phyloP scores from a whole-genome alignment of 2,797 vertebrate species.

The Arrhamphus sclerolepis region DNA sequence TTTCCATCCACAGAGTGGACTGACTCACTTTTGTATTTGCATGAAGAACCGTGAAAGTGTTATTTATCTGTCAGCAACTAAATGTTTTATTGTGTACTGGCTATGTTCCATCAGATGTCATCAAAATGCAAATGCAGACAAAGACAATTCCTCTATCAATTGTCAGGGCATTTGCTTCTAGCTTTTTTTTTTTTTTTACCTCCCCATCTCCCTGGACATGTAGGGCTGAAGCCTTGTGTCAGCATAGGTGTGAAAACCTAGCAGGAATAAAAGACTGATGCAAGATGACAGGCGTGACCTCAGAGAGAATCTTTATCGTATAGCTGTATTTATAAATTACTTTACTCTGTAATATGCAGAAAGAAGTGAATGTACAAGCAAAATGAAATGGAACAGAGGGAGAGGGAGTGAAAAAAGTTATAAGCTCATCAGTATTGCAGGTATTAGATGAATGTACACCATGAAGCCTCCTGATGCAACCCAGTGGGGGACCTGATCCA shows the following conservation, averaged over 20 bases:
- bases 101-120: constrained; percentile 61
- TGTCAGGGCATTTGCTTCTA: constrained; percentile 36
- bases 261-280: constrained; percentile 5
- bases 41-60: constrained; percentile 55
- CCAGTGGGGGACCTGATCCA: constrained; percentile 50
- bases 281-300: constrained; percentile 4
- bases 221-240: constrained; percentile 21
- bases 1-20: constrained; percentile 25
- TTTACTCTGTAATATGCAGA: neutral
- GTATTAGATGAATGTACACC: constrained; percentile 49
- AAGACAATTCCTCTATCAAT: constrained; percentile 50
- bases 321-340: neutral
- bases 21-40: constrained; percentile 48
- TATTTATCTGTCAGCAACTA: constrained; percentile 57
- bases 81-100: constrained; percentile 65
- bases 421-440: constrained; percentile 32
- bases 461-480: constrained; percentile 59
- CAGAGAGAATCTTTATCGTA: neutral
- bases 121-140: constrained; percentile 79
- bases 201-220: constrained; percentile 41
- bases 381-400: constrained; percentile 12
- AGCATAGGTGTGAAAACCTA: constrained; percentile 28
- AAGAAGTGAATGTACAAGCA: neutral
- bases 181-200: constrained; percentile 24
- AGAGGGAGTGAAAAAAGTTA: constrained; percentile 1